phyloP scores from a whole-genome alignment of 2,797 vertebrate genomes.

The Lepilemur septentrionalis region DNA sequence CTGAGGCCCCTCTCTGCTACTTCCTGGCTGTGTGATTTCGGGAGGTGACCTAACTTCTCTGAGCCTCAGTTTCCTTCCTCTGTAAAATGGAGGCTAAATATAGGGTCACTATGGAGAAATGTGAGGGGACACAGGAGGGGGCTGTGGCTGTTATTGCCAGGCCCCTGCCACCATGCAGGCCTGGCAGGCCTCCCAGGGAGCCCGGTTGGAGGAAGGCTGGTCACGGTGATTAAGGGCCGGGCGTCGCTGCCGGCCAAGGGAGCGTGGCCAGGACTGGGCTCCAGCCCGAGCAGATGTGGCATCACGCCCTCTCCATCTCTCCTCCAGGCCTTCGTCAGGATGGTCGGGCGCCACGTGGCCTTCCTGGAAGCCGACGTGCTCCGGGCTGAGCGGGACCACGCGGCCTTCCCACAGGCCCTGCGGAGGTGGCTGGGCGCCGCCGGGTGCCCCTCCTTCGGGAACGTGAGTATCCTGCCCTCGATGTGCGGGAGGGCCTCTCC shows the following conservation, averaged over 20 bases:
- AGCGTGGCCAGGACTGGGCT: neutral
- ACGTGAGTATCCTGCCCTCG: constrained; percentile 67
- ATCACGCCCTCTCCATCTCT: rapidly evolving
- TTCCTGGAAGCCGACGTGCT: constrained; percentile 79
- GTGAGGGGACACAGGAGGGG: neutral
- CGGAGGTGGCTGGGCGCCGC: constrained; percentile 63
- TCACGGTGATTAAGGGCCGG: neutral
- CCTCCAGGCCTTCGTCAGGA: constrained; percentile 81
- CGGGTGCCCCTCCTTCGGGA: constrained; percentile 54
- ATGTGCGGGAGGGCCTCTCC: no score
- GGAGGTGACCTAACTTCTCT: neutral
- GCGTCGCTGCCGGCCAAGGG: neutral
- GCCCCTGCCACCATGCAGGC: neutral
- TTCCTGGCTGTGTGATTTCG: neutral
- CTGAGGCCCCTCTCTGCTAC: neutral
- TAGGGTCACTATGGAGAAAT: neutral
- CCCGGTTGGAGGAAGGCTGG: neutral
- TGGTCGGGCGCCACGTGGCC: constrained; percentile 73
- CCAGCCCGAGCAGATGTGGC: neutral
- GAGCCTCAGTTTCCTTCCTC: neutral
- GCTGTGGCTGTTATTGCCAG: rapidly evolving
- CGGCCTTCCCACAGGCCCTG: constrained; percentile 68
- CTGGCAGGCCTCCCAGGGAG: neutral
- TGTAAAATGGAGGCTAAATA: neutral
- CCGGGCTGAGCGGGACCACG: constrained; percentile 66